Base-by-base conservation (phyloP, 2,113 vertebrate genomes). In the Cyphomyrus discorhynchus region DNA sequence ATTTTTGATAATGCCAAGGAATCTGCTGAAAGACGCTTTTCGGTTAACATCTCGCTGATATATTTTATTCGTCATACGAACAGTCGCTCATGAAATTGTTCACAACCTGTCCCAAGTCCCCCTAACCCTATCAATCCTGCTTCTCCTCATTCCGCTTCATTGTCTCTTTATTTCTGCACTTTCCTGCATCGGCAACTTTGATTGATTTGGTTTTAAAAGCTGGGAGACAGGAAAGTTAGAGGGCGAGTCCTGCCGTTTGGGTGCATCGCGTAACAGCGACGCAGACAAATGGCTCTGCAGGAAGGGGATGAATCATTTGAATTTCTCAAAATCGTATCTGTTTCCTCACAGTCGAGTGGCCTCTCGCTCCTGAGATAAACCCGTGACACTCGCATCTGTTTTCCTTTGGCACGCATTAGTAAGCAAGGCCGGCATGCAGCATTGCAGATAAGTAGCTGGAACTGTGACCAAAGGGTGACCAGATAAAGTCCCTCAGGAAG, bases 81-180 rank as follows among this genome's bases (percentile, higher is more conserved):
- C 88, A n/a, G 56, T 83, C 66, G 89, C 90, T 88, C 88, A 83
- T 90, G 90, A 92, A 83, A 93, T 94, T 93, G 92, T 86, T 92
- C 92, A 90, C 86, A 87, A 90, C 90, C 93, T 92, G 93, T 94
- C 94, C 92, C 89, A 92, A 90, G 92, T 91, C 90, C 89, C 92
- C 80, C 90, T 92, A 91, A 94, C 91, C 92, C 94, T 88, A 95
- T 95, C 94, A 93, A 95, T 95, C 94, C 93, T 94, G 91, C 92
- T 94, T 91, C 91, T 58, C 70, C 86, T 93, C 94, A 94, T 95
- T 96, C 94, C 94, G 95, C 94, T 94, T 94, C 94, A 95, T 95
- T 95, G 93, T 96, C 94, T 94, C 93, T 95, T 94, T 94, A 95
- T 96, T 94, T 94, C 92, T n/a, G 90, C 92, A 92, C 91, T 95